Conservation (phyloP, 30 jellyfish, hydroid and myxozoan genomes). For the Pseudorhiza aurosa region DNA sequence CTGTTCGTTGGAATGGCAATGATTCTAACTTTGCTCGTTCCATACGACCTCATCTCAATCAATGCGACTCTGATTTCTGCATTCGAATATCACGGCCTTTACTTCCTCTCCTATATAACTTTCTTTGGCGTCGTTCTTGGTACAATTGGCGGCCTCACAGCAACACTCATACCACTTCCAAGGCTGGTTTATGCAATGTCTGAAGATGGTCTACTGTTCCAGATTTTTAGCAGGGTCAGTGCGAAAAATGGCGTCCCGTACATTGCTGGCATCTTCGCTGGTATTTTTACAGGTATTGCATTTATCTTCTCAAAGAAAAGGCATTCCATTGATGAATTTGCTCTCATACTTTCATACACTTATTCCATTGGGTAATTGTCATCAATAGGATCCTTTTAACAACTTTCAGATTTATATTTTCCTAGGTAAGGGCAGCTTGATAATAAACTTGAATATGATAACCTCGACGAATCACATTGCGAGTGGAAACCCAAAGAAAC, state of each 20-base stretch:
- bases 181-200: conserved; percentile 54
- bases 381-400: no score
- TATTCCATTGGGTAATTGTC: no score
- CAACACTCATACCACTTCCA: conserved; percentile 57
- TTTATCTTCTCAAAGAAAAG: no score
- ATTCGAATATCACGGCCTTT: conserved; percentile 24
- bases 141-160: conserved; percentile 38
- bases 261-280: conserved; percentile 29
- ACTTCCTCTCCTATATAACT: conserved; percentile 14
- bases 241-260: conserved; percentile 16
- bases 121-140: conserved; percentile 39
- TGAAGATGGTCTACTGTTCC: conserved; percentile 47
- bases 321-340: no score
- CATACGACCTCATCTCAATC: conserved; percentile 33
- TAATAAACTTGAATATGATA: no score
- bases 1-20: conserved; percentile 43
- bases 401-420: no score
- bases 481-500: no score
- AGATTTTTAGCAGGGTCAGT: conserved; percentile 10
- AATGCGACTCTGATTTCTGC: conserved; percentile 43
- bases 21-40: conserved; percentile 53
- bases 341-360: no score
- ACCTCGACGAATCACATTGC: no score
- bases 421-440: no score
- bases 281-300: conserved; percentile 29